Percentiles rank a stretch among this genome's conserved stretches.
These are phyloP conservation scores for Pundamilia nyererei DNA, from an alignment of 2,113 vertebrate species.

Conservation along the genomic window DNA sequence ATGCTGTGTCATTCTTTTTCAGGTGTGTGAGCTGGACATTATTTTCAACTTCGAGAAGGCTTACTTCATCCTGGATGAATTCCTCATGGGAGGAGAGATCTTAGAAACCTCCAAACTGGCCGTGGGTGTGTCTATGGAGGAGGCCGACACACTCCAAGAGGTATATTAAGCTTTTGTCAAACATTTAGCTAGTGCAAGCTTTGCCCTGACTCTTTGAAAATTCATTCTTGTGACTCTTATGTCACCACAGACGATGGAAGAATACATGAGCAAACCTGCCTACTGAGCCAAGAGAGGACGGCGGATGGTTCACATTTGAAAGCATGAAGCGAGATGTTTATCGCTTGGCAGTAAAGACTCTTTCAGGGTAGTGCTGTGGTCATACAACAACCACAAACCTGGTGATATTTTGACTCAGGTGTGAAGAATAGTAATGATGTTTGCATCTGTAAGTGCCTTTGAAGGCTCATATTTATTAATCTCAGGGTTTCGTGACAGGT, in stretches of 20 bases:
- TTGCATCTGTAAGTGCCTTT: neutral
- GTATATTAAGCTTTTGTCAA: slow-evolving; percentile 59
- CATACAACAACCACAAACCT: neutral
- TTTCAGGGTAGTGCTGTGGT: neutral
- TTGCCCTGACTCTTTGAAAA: neutral
- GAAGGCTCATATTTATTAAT: neutral
- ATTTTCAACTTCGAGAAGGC: slow-evolving; percentile 98
- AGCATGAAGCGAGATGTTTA: neutral
- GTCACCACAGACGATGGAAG: slow-evolving; percentile 84
- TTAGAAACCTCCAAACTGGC: slow-evolving; percentile 85
- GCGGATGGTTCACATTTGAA: neutral
- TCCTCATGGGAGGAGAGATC: slow-evolving; percentile 89
- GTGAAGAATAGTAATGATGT: neutral
- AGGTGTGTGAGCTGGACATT: slow-evolving; percentile 95
- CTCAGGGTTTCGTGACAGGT: neutral
- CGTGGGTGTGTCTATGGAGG: slow-evolving; percentile 79
- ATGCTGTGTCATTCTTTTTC: neutral
- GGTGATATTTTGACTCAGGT: neutral
- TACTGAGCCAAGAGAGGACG: slow-evolving; percentile 55
- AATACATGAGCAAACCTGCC: slow-evolving; percentile 89
- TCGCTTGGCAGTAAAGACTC: neutral
- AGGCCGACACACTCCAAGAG: slow-evolving; percentile 88
- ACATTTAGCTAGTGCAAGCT: neutral
- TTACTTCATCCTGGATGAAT: slow-evolving; percentile 93
- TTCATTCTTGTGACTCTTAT: neutral